phyloP scores from a whole-genome alignment of 2,888 invertebrate genomes.

The Sarcophaga variegata region DNA sequence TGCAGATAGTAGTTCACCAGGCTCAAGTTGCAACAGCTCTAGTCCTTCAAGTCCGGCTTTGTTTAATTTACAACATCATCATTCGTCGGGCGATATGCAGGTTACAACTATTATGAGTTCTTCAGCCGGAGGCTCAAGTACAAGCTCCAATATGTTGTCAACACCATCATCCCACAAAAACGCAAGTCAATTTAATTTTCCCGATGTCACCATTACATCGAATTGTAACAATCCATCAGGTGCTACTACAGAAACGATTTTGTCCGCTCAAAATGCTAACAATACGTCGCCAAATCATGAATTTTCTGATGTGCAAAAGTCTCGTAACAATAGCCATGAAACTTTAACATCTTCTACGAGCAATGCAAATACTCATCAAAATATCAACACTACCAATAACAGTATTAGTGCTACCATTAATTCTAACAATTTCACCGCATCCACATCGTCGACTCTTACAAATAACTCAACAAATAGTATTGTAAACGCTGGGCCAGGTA shows the following conservation, averaged over 20 bases:
- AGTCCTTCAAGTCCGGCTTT: slow-evolving; percentile 97
- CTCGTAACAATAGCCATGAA: slow-evolving; percentile 63
- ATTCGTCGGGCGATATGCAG: slow-evolving; percentile 80
- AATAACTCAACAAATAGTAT: slow-evolving; percentile 69
- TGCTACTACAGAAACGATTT: slow-evolving; percentile 75
- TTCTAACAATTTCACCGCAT: slow-evolving; percentile 45
- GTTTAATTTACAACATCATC: slow-evolving; percentile 81
- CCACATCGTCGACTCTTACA: slow-evolving; percentile 50
- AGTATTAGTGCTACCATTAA: slow-evolving; percentile 68
- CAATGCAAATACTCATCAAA: slow-evolving; percentile 61
- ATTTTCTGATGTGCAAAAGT: slow-evolving; percentile 46
- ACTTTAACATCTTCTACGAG: slow-evolving; percentile 57
- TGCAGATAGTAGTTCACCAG: slow-evolving; percentile 95
- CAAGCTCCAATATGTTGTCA: slow-evolving; percentile 75
- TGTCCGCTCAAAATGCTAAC: slow-evolving; percentile 74
- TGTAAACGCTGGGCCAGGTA: slow-evolving; percentile 72
- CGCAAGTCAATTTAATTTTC: slow-evolving; percentile 81
- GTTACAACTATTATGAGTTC: slow-evolving; percentile 72
- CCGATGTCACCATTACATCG: slow-evolving; percentile 80
- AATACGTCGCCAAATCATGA: slow-evolving; percentile 61
- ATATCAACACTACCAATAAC: slow-evolving; percentile 58
- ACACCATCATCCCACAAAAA: slow-evolving; percentile 78
- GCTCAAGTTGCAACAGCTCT: slow-evolving; percentile 97
- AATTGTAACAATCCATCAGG: slow-evolving; percentile 70
- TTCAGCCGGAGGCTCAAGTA: slow-evolving; percentile 74